Conservation (phyloP, 2,797 vertebrate genomes). For the Anolis apletophallus region DNA sequence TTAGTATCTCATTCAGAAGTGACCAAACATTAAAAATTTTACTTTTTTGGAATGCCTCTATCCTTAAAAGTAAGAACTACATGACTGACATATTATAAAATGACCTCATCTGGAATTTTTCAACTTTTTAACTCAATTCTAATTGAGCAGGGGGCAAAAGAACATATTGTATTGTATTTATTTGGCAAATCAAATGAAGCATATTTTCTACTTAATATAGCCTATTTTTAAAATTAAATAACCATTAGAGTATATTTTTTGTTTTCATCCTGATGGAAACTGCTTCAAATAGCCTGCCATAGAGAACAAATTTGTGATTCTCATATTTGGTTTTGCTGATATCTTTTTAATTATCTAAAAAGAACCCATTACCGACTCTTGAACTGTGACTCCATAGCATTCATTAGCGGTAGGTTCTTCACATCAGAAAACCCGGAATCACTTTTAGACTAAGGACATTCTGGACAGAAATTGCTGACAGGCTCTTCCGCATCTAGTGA, state of each 20-base stretch:
- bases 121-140: background rate
- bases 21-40: too few species aligned
- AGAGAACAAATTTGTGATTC: background rate
- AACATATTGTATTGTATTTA: background rate
- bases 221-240: background rate
- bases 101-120: background rate
- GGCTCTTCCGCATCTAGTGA: background rate
- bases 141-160: background rate
- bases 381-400: slow-evolving; percentile 7
- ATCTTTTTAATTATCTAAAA: slow-evolving; percentile 34
- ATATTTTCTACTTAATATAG: background rate
- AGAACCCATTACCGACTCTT: slow-evolving; percentile 1
- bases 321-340: slow-evolving; percentile 21
- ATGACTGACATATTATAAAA: background rate
- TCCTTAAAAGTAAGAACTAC: background rate
- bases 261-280: background rate
- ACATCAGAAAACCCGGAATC: slow-evolving; percentile 3
- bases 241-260: background rate
- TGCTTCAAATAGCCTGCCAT: background rate
- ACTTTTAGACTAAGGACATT: background rate
- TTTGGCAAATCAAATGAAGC: background rate
- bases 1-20: background rate
- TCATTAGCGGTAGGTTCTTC: slow-evolving; percentile 14
- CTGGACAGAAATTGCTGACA: slow-evolving; percentile 18
- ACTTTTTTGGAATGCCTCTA: too few species aligned